Evolutionary conservation across 2,113 vertebrate species (phyloP), one percentile per base, ranked within the genome.

Genomic region (Cryptotis parvus): DNA sequence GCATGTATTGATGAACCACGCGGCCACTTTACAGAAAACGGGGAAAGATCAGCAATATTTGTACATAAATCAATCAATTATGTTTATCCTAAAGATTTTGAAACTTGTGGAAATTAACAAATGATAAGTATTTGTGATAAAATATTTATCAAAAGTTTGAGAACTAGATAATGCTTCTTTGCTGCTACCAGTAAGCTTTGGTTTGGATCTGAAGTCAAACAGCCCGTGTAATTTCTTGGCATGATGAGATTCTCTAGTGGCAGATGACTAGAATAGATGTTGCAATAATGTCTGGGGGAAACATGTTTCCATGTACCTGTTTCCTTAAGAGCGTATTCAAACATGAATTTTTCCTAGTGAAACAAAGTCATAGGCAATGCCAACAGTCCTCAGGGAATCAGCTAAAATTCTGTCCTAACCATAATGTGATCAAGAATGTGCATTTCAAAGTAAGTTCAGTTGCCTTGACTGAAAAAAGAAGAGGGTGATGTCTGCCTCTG

Each of bases 401-500:
- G 80, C 72, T 33, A 63, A 49, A 4, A 27, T 81, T 49, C 24
- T 33, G 6, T 9, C 1, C 22, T 39, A 41, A 15, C 20, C 22
- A 6, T 15, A 41, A 70, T 10, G 8, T 39, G 39, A 41, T 9
- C 22, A 2, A 33, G 45, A n/a, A 26, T 31, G 66, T 12, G 0
- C 0, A 0, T 75, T 39, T 49, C n/a, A 84, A 79, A 90, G 70
- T 24, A 65, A 74, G 8, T 52, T 84, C 65, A 22, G 18, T 45
- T 82, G 33, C 65, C 82, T 81, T 75, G 6, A 31, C 84, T 45
- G 58, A 35, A 74, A 87, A 87, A n/a, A 0, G 1, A 93, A 22
- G 26, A 66, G 26, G 20, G 81, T 92, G 93, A 84, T 74, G 58
- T 74, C 80, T 52, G 31, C 65, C 45, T 90, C 39, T 93, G 45